A percentile compares a stretch with the other conserved stretches of the same genome.
Conservation (phyloP, 2,113 vertebrate genomes). For the Oenanthe melanoleuca region DNA sequence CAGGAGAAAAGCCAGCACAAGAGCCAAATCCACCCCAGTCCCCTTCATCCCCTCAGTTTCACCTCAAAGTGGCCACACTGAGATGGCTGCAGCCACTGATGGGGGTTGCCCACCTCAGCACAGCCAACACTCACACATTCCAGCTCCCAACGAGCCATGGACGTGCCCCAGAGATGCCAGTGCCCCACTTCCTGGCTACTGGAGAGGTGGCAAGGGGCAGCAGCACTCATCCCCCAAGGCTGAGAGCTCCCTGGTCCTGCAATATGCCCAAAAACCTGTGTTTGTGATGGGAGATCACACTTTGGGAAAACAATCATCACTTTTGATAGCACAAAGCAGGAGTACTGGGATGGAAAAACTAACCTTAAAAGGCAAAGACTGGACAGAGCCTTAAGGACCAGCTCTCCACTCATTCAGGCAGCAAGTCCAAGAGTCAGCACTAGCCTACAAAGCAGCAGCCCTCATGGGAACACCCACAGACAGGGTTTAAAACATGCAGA, state of each 20-base stretch:
- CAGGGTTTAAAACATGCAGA: not conserved
- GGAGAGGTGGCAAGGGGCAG: not conserved
- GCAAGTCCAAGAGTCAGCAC: not conserved
- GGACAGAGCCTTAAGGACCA: conserved; percentile 11
- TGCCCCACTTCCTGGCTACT: not conserved
- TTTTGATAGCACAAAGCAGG: conserved; percentile 1
- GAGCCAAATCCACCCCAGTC: not conserved
- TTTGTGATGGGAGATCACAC: not conserved
- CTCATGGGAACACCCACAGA: fast-evolving
- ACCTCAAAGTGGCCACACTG: not conserved
- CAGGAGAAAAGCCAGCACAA: not conserved
- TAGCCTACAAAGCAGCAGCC: not conserved
- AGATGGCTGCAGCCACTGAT: not conserved
- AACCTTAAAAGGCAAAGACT: conserved; percentile 59
- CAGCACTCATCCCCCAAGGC: fast-evolving
- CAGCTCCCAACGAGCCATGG: not conserved
- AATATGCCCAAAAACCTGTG: not conserved
- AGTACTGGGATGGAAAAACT: conserved; percentile 16
- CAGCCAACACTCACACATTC: fast-evolving
- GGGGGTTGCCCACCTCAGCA: not conserved
- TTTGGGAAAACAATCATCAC: not conserved
- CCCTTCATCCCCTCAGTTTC: not conserved
- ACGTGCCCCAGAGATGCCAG: not conserved
- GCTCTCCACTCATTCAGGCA: not conserved
- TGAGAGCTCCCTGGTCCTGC: not conserved